A percentile compares a stretch with the other conserved stretches of the same genome.
These are phyloP conservation scores for Sinocyclocheilus maitianheensis DNA, from an alignment of 2,113 vertebrate species.

Conservation along the genomic window DNA sequence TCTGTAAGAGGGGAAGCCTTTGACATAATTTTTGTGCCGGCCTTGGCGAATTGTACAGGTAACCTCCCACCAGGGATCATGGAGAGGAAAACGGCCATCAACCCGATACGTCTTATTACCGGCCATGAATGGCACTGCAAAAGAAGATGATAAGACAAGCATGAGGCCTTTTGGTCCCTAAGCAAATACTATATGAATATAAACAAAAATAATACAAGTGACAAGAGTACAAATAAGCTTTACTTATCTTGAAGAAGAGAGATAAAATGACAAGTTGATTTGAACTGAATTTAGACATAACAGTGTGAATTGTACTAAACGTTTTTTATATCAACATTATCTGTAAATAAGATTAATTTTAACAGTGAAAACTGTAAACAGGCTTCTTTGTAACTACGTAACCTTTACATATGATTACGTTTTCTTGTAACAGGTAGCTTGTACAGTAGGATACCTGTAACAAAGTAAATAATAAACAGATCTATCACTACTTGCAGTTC, in stretches of 20 bases:
- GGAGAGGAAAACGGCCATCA: slow-evolving; percentile 76
- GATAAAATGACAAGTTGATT: not conserved
- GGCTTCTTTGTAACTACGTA: not conserved
- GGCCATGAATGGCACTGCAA: slow-evolving; percentile 72
- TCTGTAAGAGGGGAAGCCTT: slow-evolving; percentile 75
- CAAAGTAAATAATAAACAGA: too few species aligned
- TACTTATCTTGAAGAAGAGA: not conserved
- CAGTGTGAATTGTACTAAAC: not conserved
- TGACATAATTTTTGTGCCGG: slow-evolving; percentile 41
- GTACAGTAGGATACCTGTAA: too few species aligned
- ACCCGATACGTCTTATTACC: slow-evolving; percentile 61
- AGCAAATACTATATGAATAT: not conserved
- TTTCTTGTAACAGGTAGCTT: too few species aligned
- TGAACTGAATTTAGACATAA: not conserved
- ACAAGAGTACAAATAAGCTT: not conserved
- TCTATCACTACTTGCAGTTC: too few species aligned
- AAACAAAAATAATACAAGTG: not conserved
- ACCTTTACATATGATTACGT: too few species aligned
- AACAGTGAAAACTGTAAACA: not conserved
- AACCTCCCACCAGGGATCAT: slow-evolving; percentile 81
- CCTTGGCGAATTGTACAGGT: slow-evolving; percentile 56
- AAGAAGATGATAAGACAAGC: not conserved
- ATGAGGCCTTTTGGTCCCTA: not conserved
- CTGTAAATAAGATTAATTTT: not conserved
- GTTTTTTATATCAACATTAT: too few species aligned